Base-by-base conservation (phyloP, 2,797 vertebrate species). In the Intellagama lesueurii region DNA sequence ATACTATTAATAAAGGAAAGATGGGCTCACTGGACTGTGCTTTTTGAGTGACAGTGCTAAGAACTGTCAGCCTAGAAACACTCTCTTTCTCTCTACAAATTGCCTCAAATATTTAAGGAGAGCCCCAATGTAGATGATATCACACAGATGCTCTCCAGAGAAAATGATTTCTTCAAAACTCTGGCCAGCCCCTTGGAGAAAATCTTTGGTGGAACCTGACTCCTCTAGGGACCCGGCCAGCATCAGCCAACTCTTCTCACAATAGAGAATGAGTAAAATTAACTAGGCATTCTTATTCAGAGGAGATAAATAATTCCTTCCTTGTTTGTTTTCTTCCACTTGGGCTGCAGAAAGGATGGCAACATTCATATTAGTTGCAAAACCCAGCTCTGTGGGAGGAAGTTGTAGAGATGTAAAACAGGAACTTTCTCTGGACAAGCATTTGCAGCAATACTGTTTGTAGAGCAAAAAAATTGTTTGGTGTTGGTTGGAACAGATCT, bases 331-430 rank as follows among this genome's bases (percentile, higher is more conserved):
- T 66, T 68, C 11, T 24, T 5, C 80, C 72, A 60, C 52, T 88
- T 47, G 0, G 2, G 49, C 68, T 89, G 66, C 83, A 89, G 73
- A 68, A n/a, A 88, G 4, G 30, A 56, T 64, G 24, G 82, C 60
- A 78, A 85, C 78, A 14, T n/a, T 79, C 35, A n/a, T 12, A 70
- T 82, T 66, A 22, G 82, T 22, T 78, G 82, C 84, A 90, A 90
- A 92, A 85, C 44, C 4, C 72, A 52, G 77, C 78, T 90, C 83
- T 81, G 30, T 0, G 0, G 83, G 80, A 94, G 89, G 86, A 91
- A 90, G 90, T 78, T 83, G 60, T 44, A 44, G 87, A 83, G 30
- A 56, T 0, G 0, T 60, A 77, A 40, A 40, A 60, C 70, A 66
- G 26, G 69, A 68, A 79, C 87, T 90, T 84, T 84, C 32, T 87